Evolutionary conservation across 1,140 invertebrate genomes (phyloP).

Genomic region (Laupala kohalensis): DNA sequence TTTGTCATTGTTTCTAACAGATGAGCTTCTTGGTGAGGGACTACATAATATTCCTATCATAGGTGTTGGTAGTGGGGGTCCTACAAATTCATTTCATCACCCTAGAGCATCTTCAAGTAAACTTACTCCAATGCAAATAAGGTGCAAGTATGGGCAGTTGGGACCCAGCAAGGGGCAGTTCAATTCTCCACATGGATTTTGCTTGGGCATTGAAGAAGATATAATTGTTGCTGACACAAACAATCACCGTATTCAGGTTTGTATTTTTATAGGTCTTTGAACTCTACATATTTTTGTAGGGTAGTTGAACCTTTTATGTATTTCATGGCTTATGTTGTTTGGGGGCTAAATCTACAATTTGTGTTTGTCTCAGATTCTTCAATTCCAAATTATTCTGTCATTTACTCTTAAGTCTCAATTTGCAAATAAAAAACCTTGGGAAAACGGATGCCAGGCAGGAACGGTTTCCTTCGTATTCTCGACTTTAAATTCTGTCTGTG

Average conservation of each 20-base stretch:
- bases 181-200: conserved; percentile 94
- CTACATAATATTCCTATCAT: conserved; percentile 30
- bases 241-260: conserved; percentile 85
- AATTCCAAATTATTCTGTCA: no score
- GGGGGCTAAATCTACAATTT: no score
- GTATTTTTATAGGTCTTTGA: not conserved
- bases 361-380: no score
- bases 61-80: conserved; percentile 9
- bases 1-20: conserved; percentile 17
- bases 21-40: conserved; percentile 30
- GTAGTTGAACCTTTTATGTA: no score
- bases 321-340: no score
- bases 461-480: no score
- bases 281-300: not conserved
- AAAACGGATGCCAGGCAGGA: no score
- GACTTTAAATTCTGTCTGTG: no score
- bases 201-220: conserved; percentile 84
- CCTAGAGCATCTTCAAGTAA: conserved; percentile 24
- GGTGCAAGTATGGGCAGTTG: conserved; percentile 86
- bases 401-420: no score
- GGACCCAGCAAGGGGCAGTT: conserved; percentile 86
- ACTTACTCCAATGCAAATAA: conserved; percentile 69
- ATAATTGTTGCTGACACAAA: conserved; percentile 93
- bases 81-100: conserved; percentile 10
- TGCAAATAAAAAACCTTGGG: no score